Base-by-base conservation (phyloP, 2,113 vertebrate species). In the Excalfactoria chinensis region DNA sequence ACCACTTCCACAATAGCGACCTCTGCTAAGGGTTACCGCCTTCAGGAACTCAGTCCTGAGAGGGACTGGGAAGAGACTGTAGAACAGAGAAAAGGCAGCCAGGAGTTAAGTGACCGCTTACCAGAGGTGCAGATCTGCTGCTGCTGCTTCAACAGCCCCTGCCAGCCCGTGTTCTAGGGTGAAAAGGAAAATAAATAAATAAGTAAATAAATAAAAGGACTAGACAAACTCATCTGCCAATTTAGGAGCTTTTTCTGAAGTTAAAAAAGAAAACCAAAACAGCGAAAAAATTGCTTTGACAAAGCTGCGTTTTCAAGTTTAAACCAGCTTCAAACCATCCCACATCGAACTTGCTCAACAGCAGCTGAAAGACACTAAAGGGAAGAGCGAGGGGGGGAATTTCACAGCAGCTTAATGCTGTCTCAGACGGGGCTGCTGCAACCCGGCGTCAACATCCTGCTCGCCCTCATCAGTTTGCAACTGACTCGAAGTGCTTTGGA, bases 71-170 rank as follows among this genome's bases (percentile, higher is more conserved):
- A 56, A 87, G 83, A 63, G 71, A 72, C 19, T 0, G 0, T 13
- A 43, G 2, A 28, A 74, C 59, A 18, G 68, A 60, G 48, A 91
- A 74, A 87, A 80, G 30, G 35, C 44, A 49, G 25, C n/a, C 19
- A 46, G 37, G 79, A 77, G 2, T 30, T 28, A 79, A 1, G 5
- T 28, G 72, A 40, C 22, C 21, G 32, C 56, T 67, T 4, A 43
- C 22, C 60, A 74, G 28, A 37, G 72, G 25, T 41, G 35, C 35
- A 34, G 44, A 78, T 46, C 25, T 4, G 1, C 79, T 55, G 1
- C 79, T 55, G 72, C 72, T 74, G 82, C 69, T 46, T 41, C 78
- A 91, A 85, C 89, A 94, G 32, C 49, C 84, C 55, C 67, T 84
- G 71, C 9, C 71, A 30, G 2, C 71, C 26, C 1, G 14, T 30